Evolutionary conservation across 2,888 invertebrate genomes (phyloP), one percentile per base, ranked within the genome.

Genomic region (Eupithecia insigniata): DNA sequence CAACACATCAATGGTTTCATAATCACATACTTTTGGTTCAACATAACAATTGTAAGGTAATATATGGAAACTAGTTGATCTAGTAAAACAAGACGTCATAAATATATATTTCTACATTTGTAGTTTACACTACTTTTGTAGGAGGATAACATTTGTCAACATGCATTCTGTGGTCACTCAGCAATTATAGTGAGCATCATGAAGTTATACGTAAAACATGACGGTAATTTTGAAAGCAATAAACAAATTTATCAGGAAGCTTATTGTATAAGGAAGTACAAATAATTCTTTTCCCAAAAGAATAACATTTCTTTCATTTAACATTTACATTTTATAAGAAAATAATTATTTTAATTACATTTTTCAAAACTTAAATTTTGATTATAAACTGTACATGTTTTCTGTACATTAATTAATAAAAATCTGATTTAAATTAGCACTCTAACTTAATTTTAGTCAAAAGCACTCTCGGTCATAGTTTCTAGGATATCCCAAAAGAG

Each of bases 201-300:
- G 22, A 43, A 51, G 69, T n/a, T 64, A 51, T 39, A 70, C 55
- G 60, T 30, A 36, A 70, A 66, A 67, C 73, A 18, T 55, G 0
- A 32, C 64, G 43, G n/a, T 67, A 62, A 16, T 55, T 73, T 60
- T 51, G 60, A 66, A 73, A 73, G 68, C 68, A 60, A 70, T 26
- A 69, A 67, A 55, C 51, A 55, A n/a, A 66, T 55, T 58, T 62
- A 67, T 64, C 76, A 85, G 86, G 80, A 83, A 84, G 86, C 88
- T 88, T 87, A 90, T 86, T 84, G 83, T 82, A 82, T 82, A 83
- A 88, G 87, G 87, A 89, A 90, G 88, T 88, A 85, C 81, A 85
- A 90, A 90, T 84, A 92, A 87, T 93, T 93, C 93, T 93, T 93
- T 93, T 93, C 90, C 90, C 79, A 93, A 93, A 93, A 93, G 93